phyloP scores from a whole-genome alignment of 1,140 invertebrate genomes.

The Neodiprion fabricii region DNA sequence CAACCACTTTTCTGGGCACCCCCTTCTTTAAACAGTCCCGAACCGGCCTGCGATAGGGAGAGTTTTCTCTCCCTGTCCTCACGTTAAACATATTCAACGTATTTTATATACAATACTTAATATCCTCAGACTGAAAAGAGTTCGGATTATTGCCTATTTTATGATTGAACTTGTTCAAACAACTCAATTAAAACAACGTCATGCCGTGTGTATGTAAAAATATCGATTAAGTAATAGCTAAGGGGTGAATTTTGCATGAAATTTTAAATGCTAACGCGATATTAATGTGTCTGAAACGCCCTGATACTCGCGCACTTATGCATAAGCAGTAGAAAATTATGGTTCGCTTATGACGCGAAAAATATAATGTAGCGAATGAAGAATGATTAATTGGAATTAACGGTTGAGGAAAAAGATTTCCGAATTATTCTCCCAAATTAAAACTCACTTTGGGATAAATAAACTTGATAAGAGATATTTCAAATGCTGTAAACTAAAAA shows the following conservation, averaged over 20 bases:
- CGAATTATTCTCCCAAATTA: no score
- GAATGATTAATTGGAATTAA: no score
- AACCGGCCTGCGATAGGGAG: background rate
- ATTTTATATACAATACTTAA: background rate
- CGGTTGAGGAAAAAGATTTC: no score
- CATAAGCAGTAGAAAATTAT: no score
- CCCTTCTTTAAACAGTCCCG: background rate
- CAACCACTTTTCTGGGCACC: slow-evolving; percentile 24
- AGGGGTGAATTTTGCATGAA: background rate
- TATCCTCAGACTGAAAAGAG: background rate
- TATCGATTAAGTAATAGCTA: background rate
- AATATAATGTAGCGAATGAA: no score
- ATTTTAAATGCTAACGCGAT: no score
- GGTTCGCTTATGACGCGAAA: no score
- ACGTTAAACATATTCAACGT: background rate
- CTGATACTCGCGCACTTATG: no score
- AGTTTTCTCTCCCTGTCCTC: background rate
- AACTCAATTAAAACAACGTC: background rate
- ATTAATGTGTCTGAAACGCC: no score
- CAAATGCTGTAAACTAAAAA: no score
- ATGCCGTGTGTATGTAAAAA: background rate
- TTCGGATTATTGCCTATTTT: background rate
- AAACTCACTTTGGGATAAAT: background rate
- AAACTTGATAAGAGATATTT: no score
- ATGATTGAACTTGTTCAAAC: background rate